These are phyloP conservation scores for Prosopocoilus inquinatus DNA, from an alignment of 2,888 invertebrate species.

Conservation along the genomic window DNA sequence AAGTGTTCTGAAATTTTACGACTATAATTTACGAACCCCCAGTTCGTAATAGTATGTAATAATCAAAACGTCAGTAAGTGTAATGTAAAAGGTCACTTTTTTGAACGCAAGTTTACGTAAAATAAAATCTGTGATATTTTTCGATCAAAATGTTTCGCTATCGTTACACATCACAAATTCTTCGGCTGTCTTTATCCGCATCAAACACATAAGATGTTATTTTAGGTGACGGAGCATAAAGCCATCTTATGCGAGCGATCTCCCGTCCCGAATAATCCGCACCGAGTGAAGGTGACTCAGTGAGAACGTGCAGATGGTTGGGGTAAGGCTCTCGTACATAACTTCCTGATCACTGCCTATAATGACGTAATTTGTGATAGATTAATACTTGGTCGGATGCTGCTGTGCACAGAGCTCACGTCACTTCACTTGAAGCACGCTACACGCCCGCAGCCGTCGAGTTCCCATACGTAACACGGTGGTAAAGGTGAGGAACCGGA, in stretches of 20 bases:
- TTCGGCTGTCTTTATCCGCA: slow-evolving; percentile 10
- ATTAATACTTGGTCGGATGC: slow-evolving; percentile 43
- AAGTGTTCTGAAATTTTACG: no score
- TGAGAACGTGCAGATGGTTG: slow-evolving; percentile 37
- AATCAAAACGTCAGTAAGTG: no score
- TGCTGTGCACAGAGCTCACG: slow-evolving; percentile 31
- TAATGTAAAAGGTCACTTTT: no score
- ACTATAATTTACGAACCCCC: no score
- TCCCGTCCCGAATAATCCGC: slow-evolving; percentile 30
- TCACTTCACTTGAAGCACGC: slow-evolving; percentile 39
- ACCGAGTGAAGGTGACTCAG: slow-evolving; percentile 40
- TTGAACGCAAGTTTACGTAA: no score
- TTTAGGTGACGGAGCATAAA: slow-evolving; percentile 40
- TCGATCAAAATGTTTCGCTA: background rate
- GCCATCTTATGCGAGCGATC: slow-evolving; percentile 30
- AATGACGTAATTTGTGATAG: slow-evolving; percentile 50
- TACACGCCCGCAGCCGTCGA: slow-evolving; percentile 38
- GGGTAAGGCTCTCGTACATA: slow-evolving; percentile 34
- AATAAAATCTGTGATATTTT: slow-evolving; percentile 5
- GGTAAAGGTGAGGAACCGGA: slow-evolving; percentile 3
- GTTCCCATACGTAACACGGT: slow-evolving; percentile 17
- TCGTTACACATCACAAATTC: background rate
- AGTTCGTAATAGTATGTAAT: no score
- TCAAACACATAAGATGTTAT: slow-evolving; percentile 31
- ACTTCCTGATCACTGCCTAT: slow-evolving; percentile 50